Evolutionary conservation across 37 sponge, comb jelly and placozoan species (phyloP).

Genomic region (Chondrosia reniformis): DNA sequence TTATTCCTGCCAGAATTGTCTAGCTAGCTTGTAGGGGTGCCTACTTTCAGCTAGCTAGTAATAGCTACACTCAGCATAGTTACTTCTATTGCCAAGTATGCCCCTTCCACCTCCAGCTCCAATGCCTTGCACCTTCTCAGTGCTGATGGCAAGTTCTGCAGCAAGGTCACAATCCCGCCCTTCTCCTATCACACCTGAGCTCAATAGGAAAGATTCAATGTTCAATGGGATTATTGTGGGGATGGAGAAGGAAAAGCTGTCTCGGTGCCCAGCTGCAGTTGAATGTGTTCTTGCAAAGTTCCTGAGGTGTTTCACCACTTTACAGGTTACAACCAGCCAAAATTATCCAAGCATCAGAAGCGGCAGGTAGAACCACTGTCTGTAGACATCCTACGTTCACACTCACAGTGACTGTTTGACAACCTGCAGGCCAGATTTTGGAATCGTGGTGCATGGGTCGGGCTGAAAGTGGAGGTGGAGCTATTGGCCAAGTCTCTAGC

Average conservation of each 20-base stretch:
- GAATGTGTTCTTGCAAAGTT: not conserved
- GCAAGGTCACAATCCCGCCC: conserved; percentile 4
- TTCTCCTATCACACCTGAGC: not conserved
- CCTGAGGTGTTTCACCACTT: not conserved
- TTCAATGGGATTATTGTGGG: not conserved
- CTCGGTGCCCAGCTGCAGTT: not conserved
- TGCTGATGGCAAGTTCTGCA: not conserved
- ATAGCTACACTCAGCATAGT: not conserved
- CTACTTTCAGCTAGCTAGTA: not conserved
- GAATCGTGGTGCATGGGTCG: not conserved
- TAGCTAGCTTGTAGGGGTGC: conserved; percentile 2
- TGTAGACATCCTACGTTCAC: not conserved
- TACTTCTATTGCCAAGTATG: conserved; percentile 1
- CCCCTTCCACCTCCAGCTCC: conserved; percentile 1
- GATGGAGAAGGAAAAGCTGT: not conserved
- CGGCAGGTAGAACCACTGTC: not conserved
- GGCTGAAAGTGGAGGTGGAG: not conserved
- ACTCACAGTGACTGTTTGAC: not conserved
- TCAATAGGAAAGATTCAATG: not conserved
- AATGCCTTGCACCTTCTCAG: not conserved
- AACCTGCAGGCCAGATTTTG: not conserved
- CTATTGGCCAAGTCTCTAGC: not conserved
- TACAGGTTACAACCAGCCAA: not conserved
- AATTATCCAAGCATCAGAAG: not conserved
- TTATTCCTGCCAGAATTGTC: not conserved